Evolutionary conservation across 2,888 invertebrate species (phyloP), one percentile per base, ranked within the genome.

Genomic region (Eremobia ochroleuca): DNA sequence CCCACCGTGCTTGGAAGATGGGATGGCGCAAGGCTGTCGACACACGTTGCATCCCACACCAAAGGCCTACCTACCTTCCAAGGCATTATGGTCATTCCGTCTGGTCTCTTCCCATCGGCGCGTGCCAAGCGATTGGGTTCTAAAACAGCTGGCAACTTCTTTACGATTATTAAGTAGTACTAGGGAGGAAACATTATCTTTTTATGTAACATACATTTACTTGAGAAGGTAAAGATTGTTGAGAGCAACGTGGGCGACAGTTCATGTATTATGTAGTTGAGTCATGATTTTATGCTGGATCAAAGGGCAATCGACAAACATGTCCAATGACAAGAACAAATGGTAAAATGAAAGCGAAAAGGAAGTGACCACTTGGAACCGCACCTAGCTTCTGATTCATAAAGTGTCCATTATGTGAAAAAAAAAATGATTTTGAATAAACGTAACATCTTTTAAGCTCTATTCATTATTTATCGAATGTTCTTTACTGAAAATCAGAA

Each of bases 121-220:
- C n/a, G n/a, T n/a, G n/a, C n/a, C n/a, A n/a, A n/a, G n/a, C n/a
- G n/a, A n/a, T n/a, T n/a, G n/a, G n/a, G n/a, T n/a, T n/a, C n/a
- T n/a, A n/a, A n/a, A n/a, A n/a, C n/a, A n/a, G n/a, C n/a, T n/a
- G n/a, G n/a, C n/a, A n/a, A n/a, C n/a, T n/a, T n/a, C n/a, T n/a
- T n/a, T n/a, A n/a, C n/a, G n/a, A n/a, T n/a, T 55, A 70, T 77
- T 55, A 69, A 37, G 31, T 40, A 34, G 11, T n/a, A 69, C 34
- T 25, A 15, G 21, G 21, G 11, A 43, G 28, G 31, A 58, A 62
- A 21, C 40, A 68, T 67, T 49, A 58, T 73, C 2, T 28, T 49
- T 81, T 79, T 66, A 66, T 46, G 37, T 62, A 46, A 73, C 65
- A 73, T 25, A 52, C 18, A 49, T 55, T 43, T 21, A 67, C 18